phyloP scores from a whole-genome alignment of 2,888 invertebrate genomes.

The Polymixis flavicincta region DNA sequence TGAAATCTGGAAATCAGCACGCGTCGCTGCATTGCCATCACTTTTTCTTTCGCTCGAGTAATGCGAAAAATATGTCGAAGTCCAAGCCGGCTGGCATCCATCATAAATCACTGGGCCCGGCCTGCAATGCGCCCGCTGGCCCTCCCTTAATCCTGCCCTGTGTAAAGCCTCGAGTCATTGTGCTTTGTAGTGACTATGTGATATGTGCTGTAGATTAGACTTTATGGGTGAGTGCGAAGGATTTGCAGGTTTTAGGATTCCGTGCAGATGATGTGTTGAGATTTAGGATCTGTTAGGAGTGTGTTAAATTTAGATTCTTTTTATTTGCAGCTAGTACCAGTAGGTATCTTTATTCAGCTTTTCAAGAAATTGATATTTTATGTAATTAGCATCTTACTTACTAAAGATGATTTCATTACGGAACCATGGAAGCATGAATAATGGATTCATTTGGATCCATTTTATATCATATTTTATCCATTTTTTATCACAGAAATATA shows the following conservation, averaged over 20 bases:
- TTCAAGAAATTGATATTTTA: not conserved
- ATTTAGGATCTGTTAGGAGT: slow-evolving; percentile 1
- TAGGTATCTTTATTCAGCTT: not conserved
- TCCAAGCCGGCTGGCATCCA: slow-evolving; percentile 68
- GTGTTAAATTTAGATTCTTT: not conserved
- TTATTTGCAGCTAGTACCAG: not conserved
- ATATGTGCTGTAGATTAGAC: slow-evolving; percentile 44
- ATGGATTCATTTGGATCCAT: no score
- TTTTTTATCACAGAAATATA: not conserved
- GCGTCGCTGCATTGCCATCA: slow-evolving; percentile 72
- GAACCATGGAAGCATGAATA: not conserved
- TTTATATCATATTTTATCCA: no score
- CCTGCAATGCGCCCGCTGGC: slow-evolving; percentile 66
- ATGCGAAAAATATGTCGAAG: slow-evolving; percentile 82
- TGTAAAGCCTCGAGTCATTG: slow-evolving; percentile 53
- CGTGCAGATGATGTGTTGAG: slow-evolving; percentile 8
- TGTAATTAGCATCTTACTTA: not conserved
- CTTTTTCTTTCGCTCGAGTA: slow-evolving; percentile 73
- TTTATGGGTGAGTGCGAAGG: slow-evolving; percentile 34
- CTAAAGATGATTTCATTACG: not conserved
- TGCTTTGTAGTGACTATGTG: slow-evolving; percentile 53
- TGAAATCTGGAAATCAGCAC: slow-evolving; percentile 67
- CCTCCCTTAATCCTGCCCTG: slow-evolving; percentile 63
- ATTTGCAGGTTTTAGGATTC: slow-evolving; percentile 30
- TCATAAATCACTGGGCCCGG: slow-evolving; percentile 76